Evolutionary conservation across 2,888 invertebrate genomes (phyloP), one percentile per base, ranked within the genome.

Genomic region (Mimumesa dahlbomi): DNA sequence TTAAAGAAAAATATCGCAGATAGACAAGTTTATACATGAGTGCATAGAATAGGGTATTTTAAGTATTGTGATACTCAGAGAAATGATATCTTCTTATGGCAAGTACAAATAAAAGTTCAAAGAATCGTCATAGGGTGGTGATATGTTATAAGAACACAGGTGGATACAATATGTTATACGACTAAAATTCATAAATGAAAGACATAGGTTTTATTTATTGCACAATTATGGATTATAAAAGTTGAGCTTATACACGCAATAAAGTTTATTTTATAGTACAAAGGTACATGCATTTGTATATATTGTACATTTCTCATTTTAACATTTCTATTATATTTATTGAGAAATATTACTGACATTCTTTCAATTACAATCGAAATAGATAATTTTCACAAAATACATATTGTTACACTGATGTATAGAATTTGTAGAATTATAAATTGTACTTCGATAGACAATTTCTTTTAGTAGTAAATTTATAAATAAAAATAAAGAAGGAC

Each of bases 271-370:
- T 25, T 52, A 69, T 66, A 40, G n/a, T n/a, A 74, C 53, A 71
- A 70, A 80, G 54, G 40, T 80, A 74, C 70, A 73, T 42, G 7
- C 16, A 50, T 71, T 79, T 81, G 62, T 80, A 66, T 58, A 58
- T 58, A 65, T 21, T 38, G 18, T n/a, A 25, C 46, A 73, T 45
- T 21, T 38, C 19, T 7, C n/a, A 49, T 2, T 52, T 9, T 45
- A 25, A 3, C 3, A 25, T 3, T 25, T 25, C 25, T 16, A 36
- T 59, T 25, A 3, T 16, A 36, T 59, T 50, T 29, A 13, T 36
- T 61, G 38, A 34, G 25, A 57, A 56, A 57, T 42, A 40, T 61
- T 50, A 6, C 25, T 52, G 40, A 16, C 29, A 18, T 54, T 58
- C 43, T 31, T 53, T 14, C 21, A 14, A 21, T 50, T 58, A 54